Percentiles rank a stretch among this genome's conserved stretches.
Evolutionary conservation across 2,113 vertebrate species (phyloP).

Genomic region (Tyto alba): DNA sequence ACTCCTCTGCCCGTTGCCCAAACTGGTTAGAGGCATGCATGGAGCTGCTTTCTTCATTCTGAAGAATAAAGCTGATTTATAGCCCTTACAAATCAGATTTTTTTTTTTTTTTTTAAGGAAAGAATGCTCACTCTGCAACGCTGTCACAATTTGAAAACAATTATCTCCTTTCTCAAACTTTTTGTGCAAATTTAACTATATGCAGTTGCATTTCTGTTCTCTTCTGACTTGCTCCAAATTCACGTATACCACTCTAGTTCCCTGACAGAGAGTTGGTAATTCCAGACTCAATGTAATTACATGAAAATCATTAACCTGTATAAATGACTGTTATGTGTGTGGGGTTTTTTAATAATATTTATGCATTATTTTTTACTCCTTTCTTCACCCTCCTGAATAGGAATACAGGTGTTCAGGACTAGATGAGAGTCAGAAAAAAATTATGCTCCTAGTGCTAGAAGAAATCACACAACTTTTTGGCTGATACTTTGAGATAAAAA

Average conservation of each 20-base stretch:
- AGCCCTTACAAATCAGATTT: background rate
- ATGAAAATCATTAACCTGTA: background rate
- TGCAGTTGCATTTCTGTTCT: background rate
- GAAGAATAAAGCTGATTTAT: background rate
- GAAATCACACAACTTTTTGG: background rate
- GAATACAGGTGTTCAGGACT: background rate
- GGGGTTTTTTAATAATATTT: background rate
- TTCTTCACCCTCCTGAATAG: background rate
- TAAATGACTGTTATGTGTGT: background rate
- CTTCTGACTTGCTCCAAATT: background rate
- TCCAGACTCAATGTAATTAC: background rate
- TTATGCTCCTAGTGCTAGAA: background rate
- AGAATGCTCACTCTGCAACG: background rate
- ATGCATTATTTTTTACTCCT: background rate
- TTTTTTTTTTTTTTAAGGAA: background rate
- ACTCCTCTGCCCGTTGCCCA: background rate
- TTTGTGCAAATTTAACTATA: background rate
- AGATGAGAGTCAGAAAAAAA: background rate
- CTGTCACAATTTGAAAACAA: background rate
- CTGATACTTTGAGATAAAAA: background rate
- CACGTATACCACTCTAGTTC: background rate
- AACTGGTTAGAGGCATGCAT: background rate
- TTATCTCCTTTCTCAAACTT: background rate
- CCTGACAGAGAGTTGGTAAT: background rate
- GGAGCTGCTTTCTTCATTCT: background rate